Conservation (phyloP, 2,888 invertebrate species). For the Agapostemon virescens region DNA sequence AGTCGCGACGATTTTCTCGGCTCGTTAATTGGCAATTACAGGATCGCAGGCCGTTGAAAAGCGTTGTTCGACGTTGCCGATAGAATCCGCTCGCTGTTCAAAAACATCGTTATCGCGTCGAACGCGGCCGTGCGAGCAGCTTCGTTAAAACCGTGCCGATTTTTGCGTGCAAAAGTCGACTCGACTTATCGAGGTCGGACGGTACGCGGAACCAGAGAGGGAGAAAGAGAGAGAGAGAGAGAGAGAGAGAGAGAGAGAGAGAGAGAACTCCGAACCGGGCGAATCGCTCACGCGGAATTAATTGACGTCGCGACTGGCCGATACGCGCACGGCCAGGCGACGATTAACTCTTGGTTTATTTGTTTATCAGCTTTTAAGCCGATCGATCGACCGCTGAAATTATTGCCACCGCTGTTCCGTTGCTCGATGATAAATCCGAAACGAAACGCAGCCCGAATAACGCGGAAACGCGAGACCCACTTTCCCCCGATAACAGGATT, state of each 20-base stretch:
- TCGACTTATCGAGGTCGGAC: not conserved
- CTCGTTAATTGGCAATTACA: slow-evolving; percentile 41
- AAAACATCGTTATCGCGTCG: slow-evolving; percentile 12
- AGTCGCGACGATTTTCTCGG: slow-evolving; percentile 18
- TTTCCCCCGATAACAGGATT: no score
- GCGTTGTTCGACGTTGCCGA: not conserved
- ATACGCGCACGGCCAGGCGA: not conserved
- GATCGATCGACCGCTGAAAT: not conserved
- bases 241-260: no score
- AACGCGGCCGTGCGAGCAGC: not conserved
- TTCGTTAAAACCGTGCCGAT: not conserved
- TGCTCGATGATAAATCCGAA: not conserved
- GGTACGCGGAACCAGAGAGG: not conserved
- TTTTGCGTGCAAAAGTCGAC: not conserved
- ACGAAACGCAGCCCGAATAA: not conserved
- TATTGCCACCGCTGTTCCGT: not conserved
- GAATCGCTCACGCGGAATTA: not conserved
- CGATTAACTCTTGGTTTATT: not conserved
- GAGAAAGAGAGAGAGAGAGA: no score
- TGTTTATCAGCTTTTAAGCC: not conserved
- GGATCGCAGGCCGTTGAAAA: slow-evolving; percentile 17
- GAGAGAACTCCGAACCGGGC: not conserved
- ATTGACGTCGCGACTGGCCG: not conserved
- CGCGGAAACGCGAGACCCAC: not conserved
- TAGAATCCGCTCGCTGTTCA: not conserved